Evolutionary conservation across 2,113 vertebrate genomes (phyloP).

Genomic region (Geococcyx californianus): DNA sequence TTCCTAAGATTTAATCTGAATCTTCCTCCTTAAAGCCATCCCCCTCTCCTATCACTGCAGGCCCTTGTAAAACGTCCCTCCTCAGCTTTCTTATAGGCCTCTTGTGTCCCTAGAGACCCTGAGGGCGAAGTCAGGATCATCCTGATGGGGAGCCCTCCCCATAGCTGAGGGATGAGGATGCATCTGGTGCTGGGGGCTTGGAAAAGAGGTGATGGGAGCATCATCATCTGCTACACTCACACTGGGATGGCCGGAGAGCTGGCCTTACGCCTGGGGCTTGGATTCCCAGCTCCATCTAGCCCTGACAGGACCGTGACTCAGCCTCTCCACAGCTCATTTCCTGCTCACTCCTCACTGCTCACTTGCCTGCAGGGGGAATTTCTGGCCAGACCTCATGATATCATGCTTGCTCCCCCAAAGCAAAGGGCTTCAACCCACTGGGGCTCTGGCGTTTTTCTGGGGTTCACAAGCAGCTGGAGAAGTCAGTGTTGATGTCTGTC

Average conservation of each 20-base stretch:
- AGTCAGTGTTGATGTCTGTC: fast-evolving
- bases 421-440: not conserved
- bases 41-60: too few species aligned
- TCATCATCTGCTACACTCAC: not conserved
- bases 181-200: not conserved
- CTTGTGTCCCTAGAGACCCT: not conserved
- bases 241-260: not conserved
- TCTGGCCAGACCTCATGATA: not conserved
- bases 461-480: not conserved
- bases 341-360: constrained; percentile 1
- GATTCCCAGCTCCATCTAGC: not conserved
- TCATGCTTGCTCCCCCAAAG: not conserved
- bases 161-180: not conserved
- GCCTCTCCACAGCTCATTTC: constrained; percentile 16
- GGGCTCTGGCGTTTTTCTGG: not conserved
- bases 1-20: too few species aligned
- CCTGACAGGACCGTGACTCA: constrained; percentile 16
- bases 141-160: not conserved
- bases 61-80: too few species aligned
- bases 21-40: too few species aligned
- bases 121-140: not conserved
- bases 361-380: not conserved
- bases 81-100: not conserved
- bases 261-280: not conserved
- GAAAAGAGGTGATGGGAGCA: fast-evolving